Base-by-base conservation (phyloP, 2,113 vertebrate genomes). In the Corythaeola cristata region DNA sequence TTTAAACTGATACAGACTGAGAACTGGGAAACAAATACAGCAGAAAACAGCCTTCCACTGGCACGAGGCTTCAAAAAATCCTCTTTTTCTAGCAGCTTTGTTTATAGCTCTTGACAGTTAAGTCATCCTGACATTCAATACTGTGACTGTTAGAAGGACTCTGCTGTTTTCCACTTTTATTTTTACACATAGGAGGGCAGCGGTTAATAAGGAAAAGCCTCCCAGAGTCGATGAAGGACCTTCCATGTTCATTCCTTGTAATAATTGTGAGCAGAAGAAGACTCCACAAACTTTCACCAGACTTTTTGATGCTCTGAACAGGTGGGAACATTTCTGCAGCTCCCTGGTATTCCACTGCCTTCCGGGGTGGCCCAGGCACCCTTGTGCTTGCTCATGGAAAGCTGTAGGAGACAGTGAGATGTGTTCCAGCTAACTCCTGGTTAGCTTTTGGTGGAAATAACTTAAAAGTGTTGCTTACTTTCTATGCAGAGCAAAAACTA, bases 201-300 rank as follows among this genome's bases (percentile, higher is more conserved):
- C 74, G 95, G 84, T 55, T 94, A 94, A 89, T 89, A 88, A 83
- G 58, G 20, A 67, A 94, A 94, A 96, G 14, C 15, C 55, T 93
- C 58, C 58, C 7, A 13, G 62, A 83, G 67, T 30, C 26, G 55
- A 30, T 69, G 45, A 88, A 90, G 58, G 15, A 60, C 59, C 24
- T 91, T 78, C 69, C 35, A 28, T 28, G 16, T 26, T 64, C 33
- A 45, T 55, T 69, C 77, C 59, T 60, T 15, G 11, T 18, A 10
- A 73, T 64, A 76, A 56, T 1, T 12, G 28, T 12, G n/a, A 79
- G 71, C 28, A 11, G 47, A n/a, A 35, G 52, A 55, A 0, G 13
- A 26, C n/a, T 67, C n/a, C 32, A 39, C 9, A 20, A 72, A 39
- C 58, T 91, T 82, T 9, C 8, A 27, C 13, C 27, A 35, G 44